A percentile compares a stretch with the other conserved stretches of the same genome.
phyloP scores from a whole-genome alignment of 1,140 invertebrate species.

The Brachionus rotundiformis region DNA sequence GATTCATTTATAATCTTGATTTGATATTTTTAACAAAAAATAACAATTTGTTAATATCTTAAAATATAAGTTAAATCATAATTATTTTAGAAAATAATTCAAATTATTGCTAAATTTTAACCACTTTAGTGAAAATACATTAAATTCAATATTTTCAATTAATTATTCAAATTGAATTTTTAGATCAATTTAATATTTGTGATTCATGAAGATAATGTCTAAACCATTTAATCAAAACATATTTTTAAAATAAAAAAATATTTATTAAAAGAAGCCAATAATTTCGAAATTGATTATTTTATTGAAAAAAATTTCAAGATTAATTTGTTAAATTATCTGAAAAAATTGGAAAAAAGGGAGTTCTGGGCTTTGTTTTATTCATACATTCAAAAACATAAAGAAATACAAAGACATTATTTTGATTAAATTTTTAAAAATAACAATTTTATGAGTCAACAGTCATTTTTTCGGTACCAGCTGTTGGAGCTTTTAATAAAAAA shows the following conservation, averaged over 20 bases:
- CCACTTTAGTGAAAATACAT: neutral
- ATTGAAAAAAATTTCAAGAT: slow-evolving; percentile 12
- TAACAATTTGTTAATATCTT: too few species aligned
- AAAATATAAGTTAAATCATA: too few species aligned
- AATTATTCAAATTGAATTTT: neutral
- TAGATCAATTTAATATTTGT: neutral
- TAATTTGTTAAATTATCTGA: neutral
- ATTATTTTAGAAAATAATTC: neutral
- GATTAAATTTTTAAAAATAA: slow-evolving; percentile 3
- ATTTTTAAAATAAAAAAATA: neutral
- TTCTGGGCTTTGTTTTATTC: neutral
- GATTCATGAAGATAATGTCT: too few species aligned
- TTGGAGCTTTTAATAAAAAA: slow-evolving; percentile 40
- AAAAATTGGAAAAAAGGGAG: neutral
- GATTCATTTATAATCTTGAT: too few species aligned
- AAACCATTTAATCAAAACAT: neutral
- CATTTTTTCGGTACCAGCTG: slow-evolving; percentile 23
- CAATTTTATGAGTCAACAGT: slow-evolving; percentile 22
- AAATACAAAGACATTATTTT: slow-evolving; percentile 34
- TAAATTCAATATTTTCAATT: neutral
- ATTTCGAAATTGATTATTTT: slow-evolving; percentile 11
- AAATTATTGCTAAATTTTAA: neutral
- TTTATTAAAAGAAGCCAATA: neutral
- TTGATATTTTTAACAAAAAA: too few species aligned
- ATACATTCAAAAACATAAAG: slow-evolving; percentile 1